Conservation (phyloP, 2,113 vertebrate species). For the Lagopus muta region DNA sequence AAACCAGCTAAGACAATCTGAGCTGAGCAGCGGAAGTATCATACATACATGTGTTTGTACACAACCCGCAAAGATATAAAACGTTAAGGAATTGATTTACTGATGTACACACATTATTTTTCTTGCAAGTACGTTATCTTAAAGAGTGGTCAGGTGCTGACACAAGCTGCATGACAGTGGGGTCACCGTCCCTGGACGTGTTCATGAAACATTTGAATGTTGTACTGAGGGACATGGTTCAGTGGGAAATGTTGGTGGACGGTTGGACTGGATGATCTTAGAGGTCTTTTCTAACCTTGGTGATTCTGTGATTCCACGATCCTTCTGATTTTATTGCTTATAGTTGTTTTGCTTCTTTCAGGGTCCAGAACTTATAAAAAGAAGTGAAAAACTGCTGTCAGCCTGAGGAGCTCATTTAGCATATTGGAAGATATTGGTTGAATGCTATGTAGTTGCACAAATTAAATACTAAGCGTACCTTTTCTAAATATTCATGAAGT, state of each 20-base stretch:
- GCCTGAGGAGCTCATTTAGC: background rate
- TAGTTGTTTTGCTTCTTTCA: background rate
- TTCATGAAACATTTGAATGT: too few species aligned
- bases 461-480: rapidly evolving
- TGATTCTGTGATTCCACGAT: too few species aligned
- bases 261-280: too few species aligned
- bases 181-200: too few species aligned
- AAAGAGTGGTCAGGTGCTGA: too few species aligned
- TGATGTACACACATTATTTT: rapidly evolving
- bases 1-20: background rate
- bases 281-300: too few species aligned
- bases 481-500: rapidly evolving
- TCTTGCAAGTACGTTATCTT: too few species aligned
- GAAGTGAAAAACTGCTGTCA: conserved; percentile 9
- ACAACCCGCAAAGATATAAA: background rate
- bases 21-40: background rate
- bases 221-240: too few species aligned
- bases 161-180: too few species aligned
- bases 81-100: background rate
- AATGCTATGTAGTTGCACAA: too few species aligned
- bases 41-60: rapidly evolving
- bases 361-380: conserved; percentile 27
- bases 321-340: background rate
- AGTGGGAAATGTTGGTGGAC: too few species aligned
- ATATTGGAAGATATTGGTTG: rapidly evolving